Percentiles rank a stretch among this genome's conserved stretches.
These are phyloP conservation scores for Spodoptera frugiperda DNA, from an alignment of 1,140 invertebrate species.

Conservation along the genomic window DNA sequence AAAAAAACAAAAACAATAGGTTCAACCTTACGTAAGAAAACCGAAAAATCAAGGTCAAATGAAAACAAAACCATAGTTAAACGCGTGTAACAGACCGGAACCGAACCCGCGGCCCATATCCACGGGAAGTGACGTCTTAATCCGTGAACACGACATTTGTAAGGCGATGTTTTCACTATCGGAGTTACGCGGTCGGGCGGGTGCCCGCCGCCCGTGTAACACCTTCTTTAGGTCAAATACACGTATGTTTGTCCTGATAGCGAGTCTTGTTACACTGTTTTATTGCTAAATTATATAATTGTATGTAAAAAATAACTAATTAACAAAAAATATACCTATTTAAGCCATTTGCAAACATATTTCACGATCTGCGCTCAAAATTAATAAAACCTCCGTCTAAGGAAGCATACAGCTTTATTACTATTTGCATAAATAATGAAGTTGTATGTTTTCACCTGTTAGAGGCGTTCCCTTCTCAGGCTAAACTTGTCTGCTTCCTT, in stretches of 20 bases:
- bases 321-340: no score
- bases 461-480: neutral
- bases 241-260: conserved; percentile 42
- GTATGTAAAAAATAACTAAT: neutral
- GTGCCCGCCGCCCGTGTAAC: conserved; percentile 74
- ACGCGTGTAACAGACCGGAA: conserved; percentile 71
- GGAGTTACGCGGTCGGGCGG: conserved; percentile 60
- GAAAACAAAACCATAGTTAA: conserved; percentile 77
- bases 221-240: conserved; percentile 60
- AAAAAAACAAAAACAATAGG: conserved; percentile 66
- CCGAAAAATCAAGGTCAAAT: conserved; percentile 73
- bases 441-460: no score
- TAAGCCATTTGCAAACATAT: no score
- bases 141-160: conserved; percentile 64
- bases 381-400: no score
- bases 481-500: neutral
- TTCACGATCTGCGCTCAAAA: no score
- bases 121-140: conserved; percentile 73
- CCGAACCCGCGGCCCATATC: conserved; percentile 65
- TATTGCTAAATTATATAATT: neutral
- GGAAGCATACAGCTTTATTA: no score
- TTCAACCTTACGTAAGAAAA: conserved; percentile 66
- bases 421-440: no score
- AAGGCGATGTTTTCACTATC: conserved; percentile 76
- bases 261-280: conserved; percentile 44